Percentiles rank a stretch among this genome's conserved stretches.
Evolutionary conservation across 2,888 invertebrate species (phyloP).

Genomic region (Leucania comma): DNA sequence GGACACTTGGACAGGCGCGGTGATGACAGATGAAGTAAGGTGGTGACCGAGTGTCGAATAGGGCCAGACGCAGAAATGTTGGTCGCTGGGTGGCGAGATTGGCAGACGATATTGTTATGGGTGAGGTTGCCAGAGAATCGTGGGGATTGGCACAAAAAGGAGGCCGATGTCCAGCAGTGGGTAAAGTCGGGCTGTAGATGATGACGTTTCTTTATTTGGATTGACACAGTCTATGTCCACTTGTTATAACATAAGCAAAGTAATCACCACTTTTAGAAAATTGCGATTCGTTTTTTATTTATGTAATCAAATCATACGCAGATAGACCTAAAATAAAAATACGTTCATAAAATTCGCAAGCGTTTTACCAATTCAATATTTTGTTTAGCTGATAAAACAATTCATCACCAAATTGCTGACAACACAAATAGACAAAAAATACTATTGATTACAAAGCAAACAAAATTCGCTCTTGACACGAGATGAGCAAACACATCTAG

Average conservation of each 20-base stretch:
- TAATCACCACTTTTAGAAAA: background rate
- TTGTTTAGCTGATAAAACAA: slow-evolving; percentile 21
- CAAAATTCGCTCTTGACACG: slow-evolving; percentile 77
- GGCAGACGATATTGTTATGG: too few relatives aligned
- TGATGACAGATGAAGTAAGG: too few relatives aligned
- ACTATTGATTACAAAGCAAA: slow-evolving; percentile 74
- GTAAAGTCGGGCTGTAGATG: too few relatives aligned
- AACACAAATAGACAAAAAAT: slow-evolving; percentile 55
- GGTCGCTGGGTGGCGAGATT: too few relatives aligned
- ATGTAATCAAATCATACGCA: slow-evolving; percentile 20
- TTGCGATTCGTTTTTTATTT: background rate
- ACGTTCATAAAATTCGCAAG: background rate
- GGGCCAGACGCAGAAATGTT: too few relatives aligned
- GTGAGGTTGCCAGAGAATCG: too few relatives aligned
- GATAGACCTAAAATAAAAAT: background rate
- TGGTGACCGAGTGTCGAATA: too few relatives aligned
- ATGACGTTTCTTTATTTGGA: background rate
- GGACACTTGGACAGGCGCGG: too few relatives aligned
- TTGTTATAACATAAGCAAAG: background rate
- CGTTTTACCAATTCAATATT: slow-evolving; percentile 10
- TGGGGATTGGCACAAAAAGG: too few relatives aligned
- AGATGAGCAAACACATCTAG: slow-evolving; percentile 78
- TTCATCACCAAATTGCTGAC: slow-evolving; percentile 29
- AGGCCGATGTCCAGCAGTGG: too few relatives aligned
- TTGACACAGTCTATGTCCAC: background rate